Percentiles rank a stretch among this genome's conserved stretches.
phyloP scores from a whole-genome alignment of 2,113 vertebrate species.

The Dromaius novaehollandiae region DNA sequence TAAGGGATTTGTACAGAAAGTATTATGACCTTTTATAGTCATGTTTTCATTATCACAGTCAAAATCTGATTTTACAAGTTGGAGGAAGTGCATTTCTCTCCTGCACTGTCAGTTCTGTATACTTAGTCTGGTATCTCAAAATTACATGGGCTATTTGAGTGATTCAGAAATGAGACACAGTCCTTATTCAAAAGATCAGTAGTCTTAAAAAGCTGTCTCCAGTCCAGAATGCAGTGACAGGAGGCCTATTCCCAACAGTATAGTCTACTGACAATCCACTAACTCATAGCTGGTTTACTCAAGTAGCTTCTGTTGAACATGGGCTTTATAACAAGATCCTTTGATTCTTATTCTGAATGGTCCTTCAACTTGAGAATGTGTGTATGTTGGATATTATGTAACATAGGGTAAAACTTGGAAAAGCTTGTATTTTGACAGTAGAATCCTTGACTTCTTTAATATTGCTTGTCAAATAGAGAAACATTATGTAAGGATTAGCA shows the following conservation, averaged over 20 bases:
- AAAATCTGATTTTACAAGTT: neutral
- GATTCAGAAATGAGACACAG: neutral
- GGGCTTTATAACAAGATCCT: neutral
- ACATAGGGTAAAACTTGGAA: neutral
- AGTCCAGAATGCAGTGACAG: neutral
- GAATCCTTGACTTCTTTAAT: neutral
- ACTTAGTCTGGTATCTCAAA: neutral
- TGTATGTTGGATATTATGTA: too few species aligned
- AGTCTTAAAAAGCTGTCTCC: neutral
- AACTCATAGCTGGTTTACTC: neutral
- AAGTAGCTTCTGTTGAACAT: neutral
- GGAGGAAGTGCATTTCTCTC: neutral
- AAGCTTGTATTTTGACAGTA: neutral
- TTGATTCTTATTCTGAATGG: neutral
- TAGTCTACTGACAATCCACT: neutral
- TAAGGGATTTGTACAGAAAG: neutral
- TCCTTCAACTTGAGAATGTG: neutral
- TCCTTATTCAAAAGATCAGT: neutral
- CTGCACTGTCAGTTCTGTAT: neutral
- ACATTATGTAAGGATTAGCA: neutral
- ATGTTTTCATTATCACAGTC: neutral
- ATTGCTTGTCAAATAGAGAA: neutral
- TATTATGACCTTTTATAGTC: neutral
- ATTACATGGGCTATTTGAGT: neutral
- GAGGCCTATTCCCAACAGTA: neutral